Evolutionary conservation across 2,797 vertebrate genomes (phyloP).

Genomic region (Dendrocincla tyrannina): DNA sequence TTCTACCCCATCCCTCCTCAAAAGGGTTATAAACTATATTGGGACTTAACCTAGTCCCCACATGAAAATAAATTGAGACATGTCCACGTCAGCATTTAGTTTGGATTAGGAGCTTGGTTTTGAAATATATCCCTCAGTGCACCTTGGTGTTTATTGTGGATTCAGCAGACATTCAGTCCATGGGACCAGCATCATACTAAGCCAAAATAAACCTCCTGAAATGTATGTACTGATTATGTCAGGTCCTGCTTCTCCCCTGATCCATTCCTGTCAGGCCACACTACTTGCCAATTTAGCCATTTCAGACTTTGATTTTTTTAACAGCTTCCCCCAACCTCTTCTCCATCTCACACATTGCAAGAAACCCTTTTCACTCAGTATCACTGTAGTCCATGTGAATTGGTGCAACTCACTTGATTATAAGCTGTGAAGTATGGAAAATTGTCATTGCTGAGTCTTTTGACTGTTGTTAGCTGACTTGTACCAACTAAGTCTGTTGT

Average conservation of each 20-base stretch:
- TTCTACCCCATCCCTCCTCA: background rate
- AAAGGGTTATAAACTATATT: background rate
- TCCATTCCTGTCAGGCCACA: background rate
- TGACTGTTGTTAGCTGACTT: background rate
- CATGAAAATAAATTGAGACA: conserved; percentile 21
- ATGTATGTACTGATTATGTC: conserved; percentile 23
- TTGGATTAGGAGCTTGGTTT: conserved; percentile 27
- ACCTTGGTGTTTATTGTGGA: conserved; percentile 31
- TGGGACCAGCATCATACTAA: background rate
- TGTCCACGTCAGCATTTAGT: conserved; percentile 18
- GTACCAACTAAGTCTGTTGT: background rate
- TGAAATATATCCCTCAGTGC: conserved; percentile 17
- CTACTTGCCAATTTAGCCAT: background rate
- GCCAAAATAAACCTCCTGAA: conserved; percentile 54
- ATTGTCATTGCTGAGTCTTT: background rate
- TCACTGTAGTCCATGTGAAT: background rate
- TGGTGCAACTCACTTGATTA: background rate
- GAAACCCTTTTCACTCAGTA: background rate
- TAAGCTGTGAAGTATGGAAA: background rate
- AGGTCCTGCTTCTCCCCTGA: background rate
- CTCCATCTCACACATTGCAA: background rate
- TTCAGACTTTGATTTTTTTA: conserved; percentile 8
- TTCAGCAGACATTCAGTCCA: background rate
- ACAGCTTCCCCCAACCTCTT: background rate
- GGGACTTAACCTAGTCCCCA: background rate